Evolutionary conservation across 2,888 invertebrate genomes (phyloP), one percentile per base, ranked within the genome.

Genomic region (Lymantria monacha): DNA sequence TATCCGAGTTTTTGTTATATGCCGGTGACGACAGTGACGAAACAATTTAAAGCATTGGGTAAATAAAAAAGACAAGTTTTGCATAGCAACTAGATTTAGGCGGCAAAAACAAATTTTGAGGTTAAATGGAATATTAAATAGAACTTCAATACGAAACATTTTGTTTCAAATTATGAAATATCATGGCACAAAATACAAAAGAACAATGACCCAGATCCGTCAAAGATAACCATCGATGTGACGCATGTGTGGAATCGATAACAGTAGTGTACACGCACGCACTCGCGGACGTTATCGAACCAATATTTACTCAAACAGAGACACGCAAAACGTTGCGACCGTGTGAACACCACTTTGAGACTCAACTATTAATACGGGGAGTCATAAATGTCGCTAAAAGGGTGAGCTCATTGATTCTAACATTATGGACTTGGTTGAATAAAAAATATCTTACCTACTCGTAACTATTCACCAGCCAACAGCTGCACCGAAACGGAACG

Each of bases 171-270:
- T 74, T 73, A 75, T 79, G 72, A 74, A 78, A 76, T 69, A 55
- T 55, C 59, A 64, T 50, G 59, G 74, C 66, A 75, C 70, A 73
- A 83, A 83, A 78, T 80, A 85, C 79, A 83, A 89, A 87, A 85
- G 86, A 91, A 88, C 88, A 89, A 88, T 89, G 91, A 91, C 91
- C 90, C 83, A 91, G 86, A 89, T 91, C 83, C 78, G 77, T 72
- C 74, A 78, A 81, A 85, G 90, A 90, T 90, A 88, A 87, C 83
- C 79, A 87, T 88, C 85, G 86, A 82, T 76, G 83, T 89, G 87
- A 88, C 89, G 87, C 86, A 87, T 87, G 83, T 82, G 83, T 85
- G 83, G 81, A 85, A 87, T 90, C 90, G 90, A 90, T 91, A 91
- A 88, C 88, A 85, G 83, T 74, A 73, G 77, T 81, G 79, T 79